Evolutionary conservation across 2,888 invertebrate species (phyloP).

Genomic region (Lissocephala sabroskyi): DNA sequence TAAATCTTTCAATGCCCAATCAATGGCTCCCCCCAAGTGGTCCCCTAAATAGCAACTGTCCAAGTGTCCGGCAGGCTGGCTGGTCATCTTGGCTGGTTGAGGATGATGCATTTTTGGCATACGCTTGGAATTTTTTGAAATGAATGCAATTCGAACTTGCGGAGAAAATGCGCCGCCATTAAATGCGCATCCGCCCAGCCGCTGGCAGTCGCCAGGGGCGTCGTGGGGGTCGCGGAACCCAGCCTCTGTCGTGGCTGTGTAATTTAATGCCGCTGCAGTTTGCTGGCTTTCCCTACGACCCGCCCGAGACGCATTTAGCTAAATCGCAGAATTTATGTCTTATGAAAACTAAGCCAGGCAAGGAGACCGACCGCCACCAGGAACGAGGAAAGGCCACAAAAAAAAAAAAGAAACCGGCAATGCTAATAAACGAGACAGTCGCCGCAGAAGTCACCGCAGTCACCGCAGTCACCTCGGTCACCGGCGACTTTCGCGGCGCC

Average conservation of each 20-base stretch:
- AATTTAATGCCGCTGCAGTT: slow-evolving; percentile 56
- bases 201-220: too few species aligned
- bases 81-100: background rate
- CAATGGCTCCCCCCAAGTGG: too few species aligned
- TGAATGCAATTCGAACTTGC: slow-evolving; percentile 61
- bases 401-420: slow-evolving; percentile 21
- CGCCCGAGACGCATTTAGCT: slow-evolving; percentile 54
- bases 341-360: slow-evolving; percentile 46
- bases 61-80: slow-evolving; percentile 20
- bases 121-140: slow-evolving; percentile 46
- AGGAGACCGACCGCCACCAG: background rate
- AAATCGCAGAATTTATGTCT: slow-evolving; percentile 63
- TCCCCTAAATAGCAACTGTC: too few species aligned
- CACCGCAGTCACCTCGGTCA: too few species aligned
- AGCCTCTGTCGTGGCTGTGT: slow-evolving; percentile 40
- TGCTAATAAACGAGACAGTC: slow-evolving; percentile 31
- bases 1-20: slow-evolving; percentile 60
- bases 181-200: slow-evolving; percentile 50
- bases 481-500: too few species aligned
- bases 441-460: background rate
- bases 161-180: slow-evolving; percentile 57
- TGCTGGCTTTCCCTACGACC: slow-evolving; percentile 45
- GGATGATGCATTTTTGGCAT: slow-evolving; percentile 10
- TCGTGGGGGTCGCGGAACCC: too few species aligned
- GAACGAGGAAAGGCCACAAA: slow-evolving; percentile 12